phyloP scores from a whole-genome alignment of 2,797 vertebrate genomes.

The Phoxinus dragarum region DNA sequence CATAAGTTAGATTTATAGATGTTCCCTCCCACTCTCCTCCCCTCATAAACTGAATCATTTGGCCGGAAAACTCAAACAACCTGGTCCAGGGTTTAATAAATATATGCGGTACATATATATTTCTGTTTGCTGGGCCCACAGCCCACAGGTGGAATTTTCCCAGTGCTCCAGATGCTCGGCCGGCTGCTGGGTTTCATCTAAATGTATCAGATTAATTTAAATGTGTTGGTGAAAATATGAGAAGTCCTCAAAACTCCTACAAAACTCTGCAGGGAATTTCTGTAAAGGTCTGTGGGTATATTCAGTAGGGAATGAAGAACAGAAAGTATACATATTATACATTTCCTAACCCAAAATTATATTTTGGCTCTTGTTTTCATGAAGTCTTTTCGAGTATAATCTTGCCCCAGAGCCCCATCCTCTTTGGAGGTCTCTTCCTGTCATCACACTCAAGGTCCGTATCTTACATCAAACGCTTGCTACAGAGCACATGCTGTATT shows the following conservation, averaged over 20 bases:
- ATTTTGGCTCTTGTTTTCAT: neutral
- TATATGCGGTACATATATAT: slow-evolving; percentile 5
- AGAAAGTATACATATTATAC: no score
- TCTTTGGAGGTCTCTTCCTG: neutral
- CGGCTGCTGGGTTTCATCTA: neutral
- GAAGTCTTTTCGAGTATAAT: neutral
- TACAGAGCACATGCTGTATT: neutral
- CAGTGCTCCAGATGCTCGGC: slow-evolving; percentile 16
- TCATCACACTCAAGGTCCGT: neutral
- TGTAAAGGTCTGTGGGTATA: neutral
- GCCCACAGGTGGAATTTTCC: slow-evolving; percentile 1
- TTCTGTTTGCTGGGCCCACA: neutral
- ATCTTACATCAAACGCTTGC: neutral
- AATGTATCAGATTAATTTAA: neutral
- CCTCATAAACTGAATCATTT: slow-evolving; percentile 27
- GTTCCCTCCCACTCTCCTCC: slow-evolving; percentile 15
- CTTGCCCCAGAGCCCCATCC: neutral
- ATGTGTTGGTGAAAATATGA: neutral
- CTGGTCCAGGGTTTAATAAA: slow-evolving; percentile 6
- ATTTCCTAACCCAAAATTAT: neutral
- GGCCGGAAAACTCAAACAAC: slow-evolving; percentile 6
- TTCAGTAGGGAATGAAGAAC: neutral
- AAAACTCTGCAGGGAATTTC: neutral
- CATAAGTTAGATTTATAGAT: slow-evolving; percentile 40
- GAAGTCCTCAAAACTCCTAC: neutral